Evolutionary conservation across 2,888 invertebrate species (phyloP).

Genomic region (Cryptophagus acutangulus): DNA sequence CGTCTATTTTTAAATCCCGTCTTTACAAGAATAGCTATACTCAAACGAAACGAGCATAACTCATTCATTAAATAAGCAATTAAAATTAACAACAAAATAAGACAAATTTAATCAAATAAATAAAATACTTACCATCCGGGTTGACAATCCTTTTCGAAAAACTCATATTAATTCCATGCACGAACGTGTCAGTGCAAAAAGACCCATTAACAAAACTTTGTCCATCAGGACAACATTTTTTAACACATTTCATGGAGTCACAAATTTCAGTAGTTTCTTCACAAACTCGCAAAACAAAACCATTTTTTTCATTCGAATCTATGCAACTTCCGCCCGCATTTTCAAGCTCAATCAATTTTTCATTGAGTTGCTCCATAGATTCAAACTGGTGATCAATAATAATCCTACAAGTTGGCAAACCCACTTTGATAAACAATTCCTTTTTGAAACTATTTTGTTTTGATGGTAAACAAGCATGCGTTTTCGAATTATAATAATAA

Average conservation of each 20-base stretch:
- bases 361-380: not conserved
- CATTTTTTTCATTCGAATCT: slow-evolving; percentile 24
- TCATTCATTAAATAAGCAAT: too few relatives aligned
- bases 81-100: too few relatives aligned
- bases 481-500: slow-evolving; percentile 26
- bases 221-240: slow-evolving; percentile 55
- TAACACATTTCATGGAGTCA: slow-evolving; percentile 42
- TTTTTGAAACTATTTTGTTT: slow-evolving; percentile 17
- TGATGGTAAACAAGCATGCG: slow-evolving; percentile 27
- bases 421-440: slow-evolving; percentile 28
- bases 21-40: too few relatives aligned
- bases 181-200: slow-evolving; percentile 31
- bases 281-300: slow-evolving; percentile 31
- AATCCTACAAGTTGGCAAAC: slow-evolving; percentile 31
- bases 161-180: slow-evolving; percentile 31
- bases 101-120: too few relatives aligned
- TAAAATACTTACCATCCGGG: slow-evolving; percentile 27
- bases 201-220: slow-evolving; percentile 45
- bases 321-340: slow-evolving; percentile 19
- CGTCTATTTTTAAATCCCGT: too few relatives aligned
- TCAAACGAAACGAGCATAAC: too few relatives aligned
- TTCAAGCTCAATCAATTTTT: slow-evolving; percentile 7
- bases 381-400: slow-evolving; percentile 24
- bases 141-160: slow-evolving; percentile 28
- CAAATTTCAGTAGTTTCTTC: slow-evolving; percentile 28